Evolutionary conservation across 2,113 vertebrate genomes (phyloP).

Genomic region (Dasyprocta punctata): DNA sequence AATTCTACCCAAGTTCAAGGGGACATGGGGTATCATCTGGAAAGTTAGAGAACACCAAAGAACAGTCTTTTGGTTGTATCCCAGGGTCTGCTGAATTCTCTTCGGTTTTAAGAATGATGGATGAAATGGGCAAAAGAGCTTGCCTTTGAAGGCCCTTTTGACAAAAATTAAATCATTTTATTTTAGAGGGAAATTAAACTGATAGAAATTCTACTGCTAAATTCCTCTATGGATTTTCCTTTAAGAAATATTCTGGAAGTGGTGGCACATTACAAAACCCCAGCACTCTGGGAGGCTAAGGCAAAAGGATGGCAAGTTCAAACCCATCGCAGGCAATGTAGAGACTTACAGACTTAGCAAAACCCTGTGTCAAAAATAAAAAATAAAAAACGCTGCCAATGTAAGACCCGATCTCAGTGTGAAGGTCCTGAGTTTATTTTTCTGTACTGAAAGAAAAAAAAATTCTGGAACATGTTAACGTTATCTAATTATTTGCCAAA

Average conservation of each 20-base stretch:
- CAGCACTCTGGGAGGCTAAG: background rate
- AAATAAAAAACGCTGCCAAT: background rate
- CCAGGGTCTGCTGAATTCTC: background rate
- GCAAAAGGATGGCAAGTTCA: background rate
- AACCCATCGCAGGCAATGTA: background rate
- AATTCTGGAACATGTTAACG: slow-evolving; percentile 15
- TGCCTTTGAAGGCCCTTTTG: background rate
- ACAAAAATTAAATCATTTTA: background rate
- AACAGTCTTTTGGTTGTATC: background rate
- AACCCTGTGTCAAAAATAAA: background rate
- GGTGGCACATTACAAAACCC: background rate
- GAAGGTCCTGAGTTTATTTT: background rate
- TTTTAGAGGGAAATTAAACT: background rate
- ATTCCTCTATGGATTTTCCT: background rate
- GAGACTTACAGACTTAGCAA: background rate
- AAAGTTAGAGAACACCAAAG: background rate
- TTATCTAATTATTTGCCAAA: background rate
- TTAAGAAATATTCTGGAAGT: background rate
- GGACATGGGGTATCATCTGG: background rate
- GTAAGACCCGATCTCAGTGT: background rate
- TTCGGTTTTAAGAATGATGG: background rate
- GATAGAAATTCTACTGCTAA: background rate
- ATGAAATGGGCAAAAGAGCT: background rate
- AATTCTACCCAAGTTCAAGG: background rate
- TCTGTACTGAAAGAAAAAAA: background rate